Evolutionary conservation across 2,113 vertebrate species (phyloP).

Genomic region (Campylorhamphus procurvoides): DNA sequence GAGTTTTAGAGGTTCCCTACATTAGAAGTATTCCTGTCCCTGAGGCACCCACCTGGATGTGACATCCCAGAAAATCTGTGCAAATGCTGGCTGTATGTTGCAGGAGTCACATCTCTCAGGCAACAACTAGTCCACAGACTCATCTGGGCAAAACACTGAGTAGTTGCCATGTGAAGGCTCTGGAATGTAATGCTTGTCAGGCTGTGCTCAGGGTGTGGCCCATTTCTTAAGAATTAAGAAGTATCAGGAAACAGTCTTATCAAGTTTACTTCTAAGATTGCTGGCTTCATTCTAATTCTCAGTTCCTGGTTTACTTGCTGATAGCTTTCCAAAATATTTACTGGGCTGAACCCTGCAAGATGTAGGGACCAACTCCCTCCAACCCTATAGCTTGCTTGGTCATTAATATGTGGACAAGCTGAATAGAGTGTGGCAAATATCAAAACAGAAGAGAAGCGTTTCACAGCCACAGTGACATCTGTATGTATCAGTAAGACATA

Average conservation of each 20-base stretch:
- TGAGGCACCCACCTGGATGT: neutral
- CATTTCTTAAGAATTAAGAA: neutral
- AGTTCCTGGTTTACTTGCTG: neutral
- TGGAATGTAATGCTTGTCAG: neutral
- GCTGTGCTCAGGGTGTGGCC: neutral
- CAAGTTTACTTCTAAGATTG: neutral
- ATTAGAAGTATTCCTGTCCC: neutral
- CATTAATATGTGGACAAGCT: neutral
- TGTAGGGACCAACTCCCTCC: neutral
- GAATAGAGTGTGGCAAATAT: neutral
- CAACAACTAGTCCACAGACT: neutral
- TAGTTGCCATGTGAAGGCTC: neutral
- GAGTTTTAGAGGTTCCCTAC: neutral
- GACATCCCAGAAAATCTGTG: neutral
- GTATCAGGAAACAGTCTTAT: neutral
- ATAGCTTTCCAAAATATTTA: neutral
- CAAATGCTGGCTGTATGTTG: neutral
- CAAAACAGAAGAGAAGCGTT: neutral
- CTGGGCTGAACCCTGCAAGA: neutral
- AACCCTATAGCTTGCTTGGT: neutral
- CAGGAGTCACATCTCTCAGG: fast-evolving
- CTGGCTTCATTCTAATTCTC: neutral
- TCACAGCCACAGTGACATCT: neutral
- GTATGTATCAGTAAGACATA: neutral
- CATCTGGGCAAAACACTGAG: neutral